These are phyloP conservation scores for Corbicula japonica DNA, from an alignment of 2,888 invertebrate genomes.

Conservation along the genomic window DNA sequence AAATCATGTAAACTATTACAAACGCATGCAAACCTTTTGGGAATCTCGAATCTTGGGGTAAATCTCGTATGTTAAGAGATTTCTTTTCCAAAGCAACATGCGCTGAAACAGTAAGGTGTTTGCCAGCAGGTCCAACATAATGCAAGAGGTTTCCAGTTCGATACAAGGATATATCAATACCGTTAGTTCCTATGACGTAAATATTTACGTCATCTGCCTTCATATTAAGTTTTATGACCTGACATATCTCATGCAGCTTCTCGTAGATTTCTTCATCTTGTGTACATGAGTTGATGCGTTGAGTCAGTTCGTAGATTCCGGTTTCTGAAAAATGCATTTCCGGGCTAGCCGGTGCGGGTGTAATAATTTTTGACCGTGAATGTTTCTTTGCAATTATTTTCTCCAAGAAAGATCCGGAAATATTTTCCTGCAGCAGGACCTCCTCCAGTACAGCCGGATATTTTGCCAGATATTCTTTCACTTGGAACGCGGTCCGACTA, in stretches of 20 bases:
- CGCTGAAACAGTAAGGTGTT: conserved; percentile 69
- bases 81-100: conserved; percentile 67
- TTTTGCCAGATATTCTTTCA: conserved; percentile 59
- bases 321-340: conserved; percentile 42
- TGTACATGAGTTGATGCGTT: conserved; percentile 45
- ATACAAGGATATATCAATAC: conserved; percentile 61
- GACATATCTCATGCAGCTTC: conserved; percentile 56
- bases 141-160: conserved; percentile 35
- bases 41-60: conserved; percentile 68
- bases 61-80: conserved; percentile 59
- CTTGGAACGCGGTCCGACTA: conserved; percentile 48
- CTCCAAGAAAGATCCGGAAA: conserved; percentile 46
- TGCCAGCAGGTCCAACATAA: conserved; percentile 68
- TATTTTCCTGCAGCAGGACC: conserved; percentile 57
- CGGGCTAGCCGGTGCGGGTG: conserved; percentile 9
- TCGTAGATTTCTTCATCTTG: conserved; percentile 50
- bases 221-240: conserved; percentile 54
- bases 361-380: not conserved
- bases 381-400: conserved; percentile 18
- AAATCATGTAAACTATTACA: not conserved
- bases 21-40: conserved; percentile 54
- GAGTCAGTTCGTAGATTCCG: conserved; percentile 45
- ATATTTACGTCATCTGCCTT: conserved; percentile 61
- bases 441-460: conserved; percentile 69
- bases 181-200: conserved; percentile 65